Evolutionary conservation across 2,113 vertebrate genomes (phyloP).

Genomic region (Tor tambroides): DNA sequence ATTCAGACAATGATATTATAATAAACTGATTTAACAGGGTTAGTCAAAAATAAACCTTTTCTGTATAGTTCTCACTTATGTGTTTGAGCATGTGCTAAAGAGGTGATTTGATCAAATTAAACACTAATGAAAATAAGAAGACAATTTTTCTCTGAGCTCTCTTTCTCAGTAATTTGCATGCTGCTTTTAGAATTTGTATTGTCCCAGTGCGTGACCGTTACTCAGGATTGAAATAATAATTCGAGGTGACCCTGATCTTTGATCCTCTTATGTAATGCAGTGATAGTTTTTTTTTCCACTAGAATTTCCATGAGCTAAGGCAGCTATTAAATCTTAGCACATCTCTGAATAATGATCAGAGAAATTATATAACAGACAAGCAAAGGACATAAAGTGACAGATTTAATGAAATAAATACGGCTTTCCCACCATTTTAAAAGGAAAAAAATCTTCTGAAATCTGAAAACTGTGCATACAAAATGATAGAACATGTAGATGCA

Average conservation of each 20-base stretch:
- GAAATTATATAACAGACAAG: background rate
- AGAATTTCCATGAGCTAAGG: background rate
- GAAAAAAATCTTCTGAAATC: background rate
- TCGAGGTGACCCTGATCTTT: conserved; percentile 4
- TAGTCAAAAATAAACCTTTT: background rate
- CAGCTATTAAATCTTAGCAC: background rate
- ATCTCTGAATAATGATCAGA: background rate
- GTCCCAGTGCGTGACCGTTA: background rate
- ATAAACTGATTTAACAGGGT: background rate
- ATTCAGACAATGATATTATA: background rate
- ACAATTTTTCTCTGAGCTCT: background rate
- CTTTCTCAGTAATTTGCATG: background rate
- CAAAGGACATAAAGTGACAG: background rate
- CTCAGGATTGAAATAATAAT: conserved; percentile 20
- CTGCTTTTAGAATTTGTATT: background rate
- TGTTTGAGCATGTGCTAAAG: background rate
- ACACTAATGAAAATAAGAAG: background rate
- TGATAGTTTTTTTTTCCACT: background rate
- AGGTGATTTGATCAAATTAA: background rate
- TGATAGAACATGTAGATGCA: background rate
- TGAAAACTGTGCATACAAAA: background rate
- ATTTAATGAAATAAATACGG: background rate
- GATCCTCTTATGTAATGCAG: conserved; percentile 10
- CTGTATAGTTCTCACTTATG: background rate
- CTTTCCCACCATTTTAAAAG: background rate